Evolutionary conservation across 2,888 invertebrate species (phyloP).

Genomic region (Patella ulyssiponensis): DNA sequence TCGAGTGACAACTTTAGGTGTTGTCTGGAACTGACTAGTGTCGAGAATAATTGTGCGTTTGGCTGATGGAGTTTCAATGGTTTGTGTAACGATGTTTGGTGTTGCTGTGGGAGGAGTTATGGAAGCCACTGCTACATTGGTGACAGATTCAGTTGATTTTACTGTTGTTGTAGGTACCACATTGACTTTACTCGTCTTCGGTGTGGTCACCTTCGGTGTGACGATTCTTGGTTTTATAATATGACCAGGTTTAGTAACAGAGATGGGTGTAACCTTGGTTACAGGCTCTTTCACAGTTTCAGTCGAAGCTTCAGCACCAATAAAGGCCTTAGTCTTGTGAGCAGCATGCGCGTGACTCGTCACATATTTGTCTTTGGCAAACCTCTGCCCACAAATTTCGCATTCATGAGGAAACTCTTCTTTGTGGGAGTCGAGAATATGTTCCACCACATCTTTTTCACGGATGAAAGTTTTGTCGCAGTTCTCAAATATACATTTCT

Average conservation of each 20-base stretch:
- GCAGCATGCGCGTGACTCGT: not conserved
- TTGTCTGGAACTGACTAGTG: not conserved
- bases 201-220: not conserved
- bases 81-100: not conserved
- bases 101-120: not conserved
- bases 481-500: slow-evolving; percentile 1
- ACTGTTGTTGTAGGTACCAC: not conserved
- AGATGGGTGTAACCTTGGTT: not conserved
- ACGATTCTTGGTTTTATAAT: too few relatives aligned
- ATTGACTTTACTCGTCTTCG: not conserved
- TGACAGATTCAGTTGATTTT: not conserved
- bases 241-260: too few relatives aligned
- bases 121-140: not conserved
- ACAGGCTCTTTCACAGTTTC: not conserved
- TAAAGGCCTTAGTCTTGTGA: not conserved
- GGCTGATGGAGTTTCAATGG: not conserved
- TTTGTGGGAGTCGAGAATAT: slow-evolving; percentile 4
- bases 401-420: not conserved
- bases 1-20: too few relatives aligned
- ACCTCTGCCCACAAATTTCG: not conserved
- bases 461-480: not conserved
- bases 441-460: not conserved
- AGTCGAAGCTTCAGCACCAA: not conserved
- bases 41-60: not conserved
- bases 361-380: not conserved